phyloP scores from a whole-genome alignment of 2,888 invertebrate genomes.

The Sphaerophoria rueppellii region DNA sequence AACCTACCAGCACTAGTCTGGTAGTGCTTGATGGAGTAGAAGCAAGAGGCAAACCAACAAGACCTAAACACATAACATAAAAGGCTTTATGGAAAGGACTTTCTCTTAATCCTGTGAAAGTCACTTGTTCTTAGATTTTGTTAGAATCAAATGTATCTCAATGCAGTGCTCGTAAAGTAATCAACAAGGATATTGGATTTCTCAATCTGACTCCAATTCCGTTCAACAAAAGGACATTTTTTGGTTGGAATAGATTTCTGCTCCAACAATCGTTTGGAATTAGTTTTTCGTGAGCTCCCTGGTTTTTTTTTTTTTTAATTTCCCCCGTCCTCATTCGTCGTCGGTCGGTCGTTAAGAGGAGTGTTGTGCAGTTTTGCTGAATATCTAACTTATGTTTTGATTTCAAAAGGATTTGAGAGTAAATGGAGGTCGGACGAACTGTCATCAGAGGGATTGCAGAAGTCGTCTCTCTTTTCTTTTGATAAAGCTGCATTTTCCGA shows the following conservation, averaged over 20 bases:
- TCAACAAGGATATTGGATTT: conserved; percentile 63
- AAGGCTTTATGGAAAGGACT: conserved; percentile 40
- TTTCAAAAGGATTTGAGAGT: neutral
- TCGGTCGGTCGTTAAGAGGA: neutral
- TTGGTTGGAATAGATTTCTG: conserved; percentile 39
- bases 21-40: too few relatives aligned
- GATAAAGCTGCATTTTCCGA: conserved; percentile 43
- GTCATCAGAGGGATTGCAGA: neutral
- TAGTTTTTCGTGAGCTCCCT: conserved; percentile 38
- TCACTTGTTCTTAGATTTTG: conserved; percentile 54
- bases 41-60: too few relatives aligned
- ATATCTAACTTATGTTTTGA: conserved; percentile 14
- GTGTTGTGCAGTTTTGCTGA: conserved; percentile 7
- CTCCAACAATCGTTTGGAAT: conserved; percentile 60
- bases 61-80: neutral
- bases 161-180: conserved; percentile 64
- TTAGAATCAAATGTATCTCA: conserved; percentile 41
- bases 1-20: neutral
- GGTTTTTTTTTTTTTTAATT: conserved; percentile 14
- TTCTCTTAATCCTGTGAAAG: conserved; percentile 52
- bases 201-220: conserved; percentile 51
- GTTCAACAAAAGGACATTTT: conserved; percentile 40
- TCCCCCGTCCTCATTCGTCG: neutral
- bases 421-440: neutral
- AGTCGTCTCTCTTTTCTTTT: neutral